Evolutionary conservation across 37 sponge, comb jelly and placozoan genomes (phyloP), one percentile per base, ranked within the genome.

Genomic region (Bolinopsis microptera): DNA sequence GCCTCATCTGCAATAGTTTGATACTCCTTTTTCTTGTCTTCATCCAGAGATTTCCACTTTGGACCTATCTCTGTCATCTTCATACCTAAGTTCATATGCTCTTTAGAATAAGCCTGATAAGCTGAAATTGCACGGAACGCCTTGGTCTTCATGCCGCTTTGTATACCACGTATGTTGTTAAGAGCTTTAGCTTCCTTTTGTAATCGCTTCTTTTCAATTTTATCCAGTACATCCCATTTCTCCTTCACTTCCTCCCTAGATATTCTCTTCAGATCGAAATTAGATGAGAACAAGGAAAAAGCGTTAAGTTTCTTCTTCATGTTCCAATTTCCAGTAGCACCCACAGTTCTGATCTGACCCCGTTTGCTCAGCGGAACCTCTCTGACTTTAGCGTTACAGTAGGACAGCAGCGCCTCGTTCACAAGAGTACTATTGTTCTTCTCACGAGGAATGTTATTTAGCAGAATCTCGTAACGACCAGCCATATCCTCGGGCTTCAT

Each of bases 21-120:
- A 27, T 86, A 86, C 41, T 39, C 61, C 16, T 86, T 38, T 48
- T 40, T 86, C 90, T 86, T 30, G 0, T 26, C 61, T 27, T 39
- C 61, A 0, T 22, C 21, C 90, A 86, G 1, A n/a, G 0, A 5
- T 30, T 86, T 86, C 90, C 90, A 86, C 27, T 9, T 41, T 21
- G 25, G 3, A 8, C 90, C 90, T 0, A 86, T 8, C 0, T 86
- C 90, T n/a, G 48, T 38, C 90, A 86, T 86, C 90, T 86, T 86
- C 40, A 38, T 38, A 1, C 90, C 90, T 48, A 36, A 5, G 61
- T 41, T 86, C 61, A 86, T 86, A 0, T 39, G 41, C 90, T 86
- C 90, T 34, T 39, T 41, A 24, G 61, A 33, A 27, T 39, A 86
- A 25, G 39, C 36, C 61, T 21, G 34, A 27, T 86, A 86, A 13